A percentile compares a stretch with the other conserved stretches of the same genome.
These are phyloP conservation scores for Chaetodon trifascialis DNA, from an alignment of 2,113 vertebrate species.

Conservation along the genomic window DNA sequence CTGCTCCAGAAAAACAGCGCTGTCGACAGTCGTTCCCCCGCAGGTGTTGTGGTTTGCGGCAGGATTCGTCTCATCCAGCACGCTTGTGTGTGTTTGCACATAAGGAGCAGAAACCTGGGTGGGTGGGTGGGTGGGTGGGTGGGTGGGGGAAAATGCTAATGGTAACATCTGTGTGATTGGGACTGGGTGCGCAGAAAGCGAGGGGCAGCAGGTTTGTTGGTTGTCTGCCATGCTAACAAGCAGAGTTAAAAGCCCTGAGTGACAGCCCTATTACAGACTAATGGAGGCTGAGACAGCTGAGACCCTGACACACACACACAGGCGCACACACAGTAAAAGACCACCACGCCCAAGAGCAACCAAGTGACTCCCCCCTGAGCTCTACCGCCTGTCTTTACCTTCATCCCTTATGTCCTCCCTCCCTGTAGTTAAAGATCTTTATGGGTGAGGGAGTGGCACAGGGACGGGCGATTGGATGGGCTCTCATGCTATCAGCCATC, in stretches of 20 bases:
- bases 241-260: constrained; percentile 81
- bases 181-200: constrained; percentile 33
- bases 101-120: constrained; percentile 14
- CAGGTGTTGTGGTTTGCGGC: constrained; percentile 50
- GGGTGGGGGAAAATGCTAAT: constrained; percentile 51
- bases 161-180: constrained; percentile 57
- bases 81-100: constrained; percentile 25
- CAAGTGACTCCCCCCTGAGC: constrained; percentile 52
- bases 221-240: constrained; percentile 75
- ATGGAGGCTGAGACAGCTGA: constrained; percentile 83
- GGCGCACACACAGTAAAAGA: constrained; percentile 54
- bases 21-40: neutral
- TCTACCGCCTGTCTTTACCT: constrained; percentile 56
- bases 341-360: constrained; percentile 69
- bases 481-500: constrained; percentile 71
- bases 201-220: constrained; percentile 54
- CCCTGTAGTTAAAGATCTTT: constrained; percentile 82
- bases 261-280: constrained; percentile 82
- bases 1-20: constrained; percentile 10
- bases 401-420: constrained; percentile 60
- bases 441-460: constrained; percentile 69
- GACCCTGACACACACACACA: constrained; percentile 58
- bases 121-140: constrained; percentile 19
- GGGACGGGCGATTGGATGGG: constrained; percentile 63
- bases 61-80: constrained; percentile 3